Evolutionary conservation across 2,888 invertebrate genomes (phyloP).

Genomic region (Anoplius nigerrimus): DNA sequence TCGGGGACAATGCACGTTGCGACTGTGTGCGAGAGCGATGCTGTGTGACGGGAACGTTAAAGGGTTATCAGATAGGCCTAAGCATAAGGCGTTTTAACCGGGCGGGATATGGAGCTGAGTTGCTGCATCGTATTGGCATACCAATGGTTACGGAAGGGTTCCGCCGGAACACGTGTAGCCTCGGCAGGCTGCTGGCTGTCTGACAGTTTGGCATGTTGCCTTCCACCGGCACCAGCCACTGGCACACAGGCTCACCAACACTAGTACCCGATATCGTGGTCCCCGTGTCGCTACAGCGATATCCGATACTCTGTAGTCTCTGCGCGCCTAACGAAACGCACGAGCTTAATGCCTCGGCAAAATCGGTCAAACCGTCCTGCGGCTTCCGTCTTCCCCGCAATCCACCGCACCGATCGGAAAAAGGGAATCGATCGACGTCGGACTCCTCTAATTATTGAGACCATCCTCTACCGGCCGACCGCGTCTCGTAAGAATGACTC

Average conservation of each 20-base stretch:
- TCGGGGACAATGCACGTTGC: constrained; percentile 35
- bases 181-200: constrained; percentile 58
- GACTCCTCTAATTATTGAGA: no score
- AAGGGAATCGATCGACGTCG: no score
- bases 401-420: no score
- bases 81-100: constrained; percentile 48
- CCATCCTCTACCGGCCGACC: no score
- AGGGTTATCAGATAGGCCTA: constrained; percentile 61
- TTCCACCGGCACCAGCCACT: constrained; percentile 50
- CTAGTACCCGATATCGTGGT: no score
- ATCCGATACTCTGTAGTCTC: constrained; percentile 9
- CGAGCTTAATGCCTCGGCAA: constrained; percentile 47
- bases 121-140: constrained; percentile 59
- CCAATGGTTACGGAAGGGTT: constrained; percentile 49
- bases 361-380: constrained; percentile 52
- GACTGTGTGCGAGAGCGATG: constrained; percentile 62
- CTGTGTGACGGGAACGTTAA: constrained; percentile 63
- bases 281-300: constrained; percentile 33
- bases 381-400: no score
- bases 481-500: no score
- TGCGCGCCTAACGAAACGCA: no score
- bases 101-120: constrained; percentile 7
- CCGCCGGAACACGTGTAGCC: constrained; percentile 56
- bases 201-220: constrained; percentile 71
- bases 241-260: no score